Base-by-base conservation (phyloP, 2,797 vertebrate species). In the Platyrinchus mystaceus region DNA sequence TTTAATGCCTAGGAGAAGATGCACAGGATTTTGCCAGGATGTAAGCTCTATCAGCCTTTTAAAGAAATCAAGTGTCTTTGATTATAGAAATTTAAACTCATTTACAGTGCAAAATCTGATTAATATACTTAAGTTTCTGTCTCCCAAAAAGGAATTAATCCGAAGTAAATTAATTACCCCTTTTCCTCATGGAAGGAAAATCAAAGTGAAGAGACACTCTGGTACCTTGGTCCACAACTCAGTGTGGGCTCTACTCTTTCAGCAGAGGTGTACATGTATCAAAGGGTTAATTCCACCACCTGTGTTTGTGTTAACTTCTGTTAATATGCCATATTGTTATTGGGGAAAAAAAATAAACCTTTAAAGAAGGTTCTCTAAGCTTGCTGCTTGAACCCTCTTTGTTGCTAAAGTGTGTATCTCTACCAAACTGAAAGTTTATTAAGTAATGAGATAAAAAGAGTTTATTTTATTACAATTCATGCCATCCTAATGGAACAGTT, bases 71-170 rank as follows among this genome's bases (percentile, higher is more conserved):
- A 23, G 26, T 84, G 32, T 75, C 73, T 91, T 76, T 90, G 66
- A 93, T 95, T 93, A 47, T 47, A 76, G 66, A 78, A 71, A 75
- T 86, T 77, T 59, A 82, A 93, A 50, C 16, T 93, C 47, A 62
- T 88, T 86, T 88, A 41, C 23, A 59, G 58, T 56, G 21, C 39
- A 86, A 96, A 88, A 83, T 64, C 69, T 75, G 56, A 64, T 53
- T 2, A 75, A 75, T 75, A 63, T 34, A 26, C 50, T 78, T 44
- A 37, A 56, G 24, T 76, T 91, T 83, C 60, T 84, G 39, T 62
- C 36, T 62, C 21, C 19, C 17, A 18, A 52, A 30, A 81, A 84
- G 58, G 4, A 10, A 68, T 89, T 87, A 0, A 12, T 75, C 43
- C 22, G 11, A 64, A 64, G 53, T 81, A 60, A 85, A 83, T 39